Evolutionary conservation across 2,113 vertebrate species (phyloP), one percentile per base, ranked within the genome.

Genomic region (Phaetusa simplex): DNA sequence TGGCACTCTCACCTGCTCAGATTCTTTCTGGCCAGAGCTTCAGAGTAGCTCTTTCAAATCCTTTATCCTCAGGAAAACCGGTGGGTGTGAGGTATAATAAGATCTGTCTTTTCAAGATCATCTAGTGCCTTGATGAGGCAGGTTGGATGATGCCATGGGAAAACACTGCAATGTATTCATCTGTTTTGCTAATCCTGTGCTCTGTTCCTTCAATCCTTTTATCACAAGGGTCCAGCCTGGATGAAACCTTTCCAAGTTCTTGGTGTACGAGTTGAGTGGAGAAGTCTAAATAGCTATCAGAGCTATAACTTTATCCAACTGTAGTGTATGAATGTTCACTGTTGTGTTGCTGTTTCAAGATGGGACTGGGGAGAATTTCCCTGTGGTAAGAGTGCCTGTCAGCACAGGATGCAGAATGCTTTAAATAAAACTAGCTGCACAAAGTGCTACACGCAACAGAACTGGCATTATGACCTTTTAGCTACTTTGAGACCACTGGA

Each of bases 181-280:
- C 84, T 90, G 43, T 64, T 2, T 0, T 86, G 72, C 84, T 97
- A 97, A 97, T 97, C 95, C 95, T 69, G 52, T 61, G 76, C 90
- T 97, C 88, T 93, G 14, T 82, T 90, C 79, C 73, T 88, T 96
- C 95, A 96, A 50, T 96, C 94, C 91, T 74, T 96, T 97, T 97
- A 97, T 96, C 95, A 79, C 81, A 93, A 73, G 82, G 88, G 86
- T 93, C 95, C 95, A 96, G 93, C 90, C 71, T 53, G 71, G 91
- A 94, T 96, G 94, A 97, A 96, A 93, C 86, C 91, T 95, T 95
- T 95, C 92, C 95, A 97, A 85, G 56, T 94, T 93, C 86, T 92
- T 83, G 71, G 53, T 93, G 47, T 92, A 18, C 42, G 82, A 85
- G 62, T 86, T 95, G 77, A 93, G 56, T 61, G 58, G 73, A 83